Evolutionary conservation across 1,140 invertebrate genomes (phyloP).

Genomic region (Agrypnia vestita): DNA sequence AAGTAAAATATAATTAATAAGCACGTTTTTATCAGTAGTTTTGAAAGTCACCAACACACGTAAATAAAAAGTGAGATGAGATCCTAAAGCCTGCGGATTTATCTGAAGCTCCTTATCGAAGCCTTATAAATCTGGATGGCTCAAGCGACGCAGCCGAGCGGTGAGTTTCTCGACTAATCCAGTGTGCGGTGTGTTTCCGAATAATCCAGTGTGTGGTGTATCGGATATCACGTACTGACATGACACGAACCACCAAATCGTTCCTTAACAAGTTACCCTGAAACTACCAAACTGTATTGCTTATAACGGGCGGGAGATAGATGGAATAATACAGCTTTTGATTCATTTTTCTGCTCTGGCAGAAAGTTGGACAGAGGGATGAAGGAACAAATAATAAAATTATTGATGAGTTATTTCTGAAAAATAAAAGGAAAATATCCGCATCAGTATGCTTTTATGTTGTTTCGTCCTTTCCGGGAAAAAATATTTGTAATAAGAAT

Average conservation of each 20-base stretch:
- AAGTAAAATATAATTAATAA: no score
- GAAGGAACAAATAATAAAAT: slow-evolving; percentile 8
- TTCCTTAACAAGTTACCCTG: slow-evolving; percentile 22
- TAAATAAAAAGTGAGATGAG: background rate
- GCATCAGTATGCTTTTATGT: no score
- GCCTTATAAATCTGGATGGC: background rate
- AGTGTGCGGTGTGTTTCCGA: background rate
- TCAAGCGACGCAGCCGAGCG: slow-evolving; percentile 18
- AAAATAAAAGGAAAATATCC: no score
- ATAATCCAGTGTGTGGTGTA: background rate
- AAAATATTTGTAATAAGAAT: no score
- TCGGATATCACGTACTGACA: slow-evolving; percentile 39
- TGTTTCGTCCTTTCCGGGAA: no score
- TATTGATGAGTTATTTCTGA: background rate
- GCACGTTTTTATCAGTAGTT: no score
- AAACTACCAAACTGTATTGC: slow-evolving; percentile 25
- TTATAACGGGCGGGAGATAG: slow-evolving; percentile 9
- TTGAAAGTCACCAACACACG: no score
- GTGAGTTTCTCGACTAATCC: slow-evolving; percentile 33
- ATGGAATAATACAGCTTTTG: slow-evolving; percentile 20
- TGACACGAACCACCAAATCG: slow-evolving; percentile 44
- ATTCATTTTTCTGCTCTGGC: slow-evolving; percentile 12
- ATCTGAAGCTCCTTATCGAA: background rate
- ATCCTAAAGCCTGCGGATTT: background rate
- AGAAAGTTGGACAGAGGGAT: background rate